Evolutionary conservation across 2,888 invertebrate species (phyloP), one percentile per base, ranked within the genome.

Genomic region (Dyspetes luteomarginatus): DNA sequence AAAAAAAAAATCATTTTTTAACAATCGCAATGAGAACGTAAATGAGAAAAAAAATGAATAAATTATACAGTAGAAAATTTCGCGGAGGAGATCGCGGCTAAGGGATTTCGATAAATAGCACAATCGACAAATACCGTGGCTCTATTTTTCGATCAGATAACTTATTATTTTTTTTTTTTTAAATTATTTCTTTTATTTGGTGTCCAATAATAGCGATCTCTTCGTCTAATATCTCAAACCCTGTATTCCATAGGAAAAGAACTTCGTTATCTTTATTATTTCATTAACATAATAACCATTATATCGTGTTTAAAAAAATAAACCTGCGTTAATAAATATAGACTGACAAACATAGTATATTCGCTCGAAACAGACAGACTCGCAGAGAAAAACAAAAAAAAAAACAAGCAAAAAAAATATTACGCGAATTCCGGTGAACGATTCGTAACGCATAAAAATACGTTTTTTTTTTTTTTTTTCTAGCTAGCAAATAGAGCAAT

Each of bases 231-330:
- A 67, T 45, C 65, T 65, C 72, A 56, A 78, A 78, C 72, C 78
- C 78, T 78, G 78, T 78, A 72, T 67, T 72, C 78, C 78, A 56
- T 78, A 72, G 60, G 67, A 72, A 56, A 67, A 78, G 73, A 55
- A 43, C 48, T 19, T 67, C 64, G n/a, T n/a, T n/a, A 72, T 58
- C 65, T 75, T 75, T 56, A 67, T 75, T 72, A 26, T 52, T 76
- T n/a, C 30, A 30, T 71, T 43, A 62, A 76, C 50, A 60, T 56
- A 80, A 71, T 64, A 78, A 36, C 60, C 7, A 48, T n/a, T 60
- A 58, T 26, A 19, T 30, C 9, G 28, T 48, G 48, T 62, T 68
- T 67, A 68, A 67, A 76, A 72, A 72, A 79, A 62, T 64, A 52
- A 65, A 74, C 26, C 58, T 75, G 74, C 56, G 58, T 74, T 72